phyloP scores from a whole-genome alignment of 2,113 vertebrate species.

The Triplophysa rosa region DNA sequence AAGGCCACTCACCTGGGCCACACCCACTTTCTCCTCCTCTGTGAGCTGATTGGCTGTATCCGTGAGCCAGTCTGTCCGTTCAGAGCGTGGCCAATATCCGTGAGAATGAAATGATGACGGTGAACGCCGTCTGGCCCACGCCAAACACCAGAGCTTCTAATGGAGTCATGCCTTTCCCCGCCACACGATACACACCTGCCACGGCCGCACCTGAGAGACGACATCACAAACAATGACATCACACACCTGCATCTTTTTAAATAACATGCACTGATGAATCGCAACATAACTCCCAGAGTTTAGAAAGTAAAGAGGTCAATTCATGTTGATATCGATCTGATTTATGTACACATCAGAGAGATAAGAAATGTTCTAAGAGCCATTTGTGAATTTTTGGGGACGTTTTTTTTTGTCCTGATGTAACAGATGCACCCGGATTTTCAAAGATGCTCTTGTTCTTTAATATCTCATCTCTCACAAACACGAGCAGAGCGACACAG shows the following conservation, averaged over 20 bases:
- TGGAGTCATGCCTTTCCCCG: constrained; percentile 96
- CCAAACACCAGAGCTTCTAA: constrained; percentile 95
- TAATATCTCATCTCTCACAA: no score
- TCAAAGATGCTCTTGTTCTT: no score
- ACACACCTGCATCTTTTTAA: background rate
- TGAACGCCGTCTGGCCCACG: constrained; percentile 91
- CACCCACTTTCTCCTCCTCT: background rate
- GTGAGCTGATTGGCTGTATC: constrained; percentile 28
- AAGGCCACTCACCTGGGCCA: background rate
- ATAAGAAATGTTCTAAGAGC: no score
- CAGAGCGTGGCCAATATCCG: constrained; percentile 93
- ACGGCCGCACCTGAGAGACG: constrained; percentile 85
- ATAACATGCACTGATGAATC: no score
- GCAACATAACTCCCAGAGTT: no score
- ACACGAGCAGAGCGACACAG: no score
- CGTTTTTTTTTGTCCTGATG: no score
- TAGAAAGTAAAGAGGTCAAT: no score
- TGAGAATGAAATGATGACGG: constrained; percentile 91
- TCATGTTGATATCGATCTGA: no score
- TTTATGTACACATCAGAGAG: no score
- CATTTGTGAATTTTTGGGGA: no score
- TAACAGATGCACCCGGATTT: no score
- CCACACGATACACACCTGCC: constrained; percentile 93
- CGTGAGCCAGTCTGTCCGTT: constrained; percentile 49
- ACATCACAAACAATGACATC: constrained; percentile 3